Evolutionary conservation across 2,888 invertebrate species (phyloP), one percentile per base, ranked within the genome.

Genomic region (Smittia sp.): DNA sequence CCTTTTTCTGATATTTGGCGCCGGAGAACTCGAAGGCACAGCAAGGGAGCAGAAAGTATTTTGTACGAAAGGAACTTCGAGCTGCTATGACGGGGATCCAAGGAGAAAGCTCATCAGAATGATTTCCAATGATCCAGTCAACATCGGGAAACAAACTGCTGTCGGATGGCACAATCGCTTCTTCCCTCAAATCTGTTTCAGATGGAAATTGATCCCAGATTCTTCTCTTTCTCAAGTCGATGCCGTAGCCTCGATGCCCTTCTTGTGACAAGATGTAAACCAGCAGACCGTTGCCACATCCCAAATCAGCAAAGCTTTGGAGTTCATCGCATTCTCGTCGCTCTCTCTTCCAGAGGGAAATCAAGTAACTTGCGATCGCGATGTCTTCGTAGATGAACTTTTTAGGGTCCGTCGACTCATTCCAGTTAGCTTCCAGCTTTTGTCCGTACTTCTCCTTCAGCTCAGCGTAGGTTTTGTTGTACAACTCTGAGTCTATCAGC

Each of bases 21-120:
- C 94, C 92, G 81, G 91, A 89, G 79, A 98, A 95, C 80, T 97
- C 95, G 81, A 88, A 95, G 0, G 93, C 89, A 82, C 99, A 99
- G 80, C 99, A 99, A 0, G 99, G 99, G 13, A 99, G 84, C 1
- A 98, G 83, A 80, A 98, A 97, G 79, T 91, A 96, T 74, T 89
- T 90, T 74, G 91, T 90, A 27, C 84, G 84, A 74, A 86, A 87
- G 0, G 91, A 91, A 83, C 91, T 91, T 74, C 86, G 86, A 0
- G 94, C 39, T 15, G 63, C 18, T 11, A 73, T 54, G 0, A 73
- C 73, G 1, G 98, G 96, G 78, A 99, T 90, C 98, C 98, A 99
- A 0, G 98, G 97, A 7, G 98, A 98, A n/a, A 99, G 83, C 81
- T 99, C 98, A 85, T 99, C 99, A 13, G 97, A 96, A 84, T 99